Conservation (phyloP, 2,888 invertebrate species). For the Chesias legatella region DNA sequence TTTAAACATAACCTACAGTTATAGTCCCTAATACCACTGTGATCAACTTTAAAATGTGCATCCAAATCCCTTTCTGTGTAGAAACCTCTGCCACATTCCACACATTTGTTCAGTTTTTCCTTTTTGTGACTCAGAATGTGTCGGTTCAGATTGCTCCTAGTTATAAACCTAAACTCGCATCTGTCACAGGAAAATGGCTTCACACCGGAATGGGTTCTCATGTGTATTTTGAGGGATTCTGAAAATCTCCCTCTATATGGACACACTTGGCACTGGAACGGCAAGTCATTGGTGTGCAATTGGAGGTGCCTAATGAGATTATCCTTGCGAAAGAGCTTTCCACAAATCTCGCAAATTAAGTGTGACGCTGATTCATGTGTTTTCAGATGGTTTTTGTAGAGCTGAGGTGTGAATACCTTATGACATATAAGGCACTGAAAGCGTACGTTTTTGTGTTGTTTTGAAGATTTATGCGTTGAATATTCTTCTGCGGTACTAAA, state of each 20-base stretch:
- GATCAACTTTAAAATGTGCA: conserved; percentile 51
- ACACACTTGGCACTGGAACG: conserved; percentile 51
- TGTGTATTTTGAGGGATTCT: conserved; percentile 54
- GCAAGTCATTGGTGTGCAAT: conserved; percentile 46
- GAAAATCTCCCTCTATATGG: conserved; percentile 53
- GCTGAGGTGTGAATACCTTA: conserved; percentile 37
- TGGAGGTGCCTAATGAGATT: conserved; percentile 51
- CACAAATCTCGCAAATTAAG: conserved; percentile 55
- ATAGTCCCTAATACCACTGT: conserved; percentile 53
- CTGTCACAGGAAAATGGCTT: conserved; percentile 56
- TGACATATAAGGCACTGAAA: conserved; percentile 37
- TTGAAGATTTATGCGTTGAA: conserved; percentile 14
- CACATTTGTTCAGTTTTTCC: conserved; percentile 50
- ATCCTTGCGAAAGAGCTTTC: conserved; percentile 54
- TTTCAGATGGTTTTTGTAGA: conserved; percentile 41
- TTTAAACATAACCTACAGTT: conserved; percentile 50
- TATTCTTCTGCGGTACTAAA: conserved; percentile 17
- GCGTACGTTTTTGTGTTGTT: conserved; percentile 24
- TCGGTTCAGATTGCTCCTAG: conserved; percentile 56
- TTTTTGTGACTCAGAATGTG: conserved; percentile 55
- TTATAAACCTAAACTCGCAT: conserved; percentile 49
- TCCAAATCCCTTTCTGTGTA: conserved; percentile 50
- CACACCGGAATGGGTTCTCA: conserved; percentile 52
- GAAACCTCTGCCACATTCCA: conserved; percentile 51
- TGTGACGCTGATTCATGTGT: conserved; percentile 43